Evolutionary conservation across 2,888 invertebrate genomes (phyloP).

Genomic region (Sericinus montela): DNA sequence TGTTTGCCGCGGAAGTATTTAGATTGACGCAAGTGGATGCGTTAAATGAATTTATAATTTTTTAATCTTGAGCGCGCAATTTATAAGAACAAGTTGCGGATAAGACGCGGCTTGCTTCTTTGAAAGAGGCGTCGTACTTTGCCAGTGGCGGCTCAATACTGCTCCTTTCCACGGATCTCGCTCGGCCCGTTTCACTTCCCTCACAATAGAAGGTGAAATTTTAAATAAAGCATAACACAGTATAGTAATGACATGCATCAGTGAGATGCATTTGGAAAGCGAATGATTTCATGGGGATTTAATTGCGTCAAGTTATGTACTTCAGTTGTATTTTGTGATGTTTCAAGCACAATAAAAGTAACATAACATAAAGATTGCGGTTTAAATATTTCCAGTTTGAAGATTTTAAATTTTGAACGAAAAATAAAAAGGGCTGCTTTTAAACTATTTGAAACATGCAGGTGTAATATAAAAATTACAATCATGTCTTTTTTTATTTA

Average conservation of each 20-base stretch:
- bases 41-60: conserved; percentile 41
- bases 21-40: conserved; percentile 12
- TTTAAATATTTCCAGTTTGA: too few relatives aligned
- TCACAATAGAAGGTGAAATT: conserved; percentile 79
- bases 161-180: conserved; percentile 69
- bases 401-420: too few relatives aligned
- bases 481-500: too few relatives aligned
- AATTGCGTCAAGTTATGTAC: not conserved
- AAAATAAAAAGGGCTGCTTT: too few relatives aligned
- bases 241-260: conserved; percentile 63
- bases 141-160: conserved; percentile 59
- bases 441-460: too few relatives aligned
- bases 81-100: conserved; percentile 37
- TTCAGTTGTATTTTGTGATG: too few relatives aligned
- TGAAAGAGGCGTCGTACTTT: conserved; percentile 56
- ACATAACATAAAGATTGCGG: too few relatives aligned
- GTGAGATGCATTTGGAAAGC: conserved; percentile 49
- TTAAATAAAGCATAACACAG: conserved; percentile 73
- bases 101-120: conserved; percentile 23
- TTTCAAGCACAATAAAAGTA: too few relatives aligned
- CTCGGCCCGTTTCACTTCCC: conserved; percentile 66
- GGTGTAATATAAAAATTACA: too few relatives aligned
- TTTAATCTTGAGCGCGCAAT: conserved; percentile 29
- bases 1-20: conserved; percentile 37
- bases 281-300: conserved; percentile 5